Conservation (phyloP, 2,797 vertebrate genomes). For the Phyllotis vaccarum region DNA sequence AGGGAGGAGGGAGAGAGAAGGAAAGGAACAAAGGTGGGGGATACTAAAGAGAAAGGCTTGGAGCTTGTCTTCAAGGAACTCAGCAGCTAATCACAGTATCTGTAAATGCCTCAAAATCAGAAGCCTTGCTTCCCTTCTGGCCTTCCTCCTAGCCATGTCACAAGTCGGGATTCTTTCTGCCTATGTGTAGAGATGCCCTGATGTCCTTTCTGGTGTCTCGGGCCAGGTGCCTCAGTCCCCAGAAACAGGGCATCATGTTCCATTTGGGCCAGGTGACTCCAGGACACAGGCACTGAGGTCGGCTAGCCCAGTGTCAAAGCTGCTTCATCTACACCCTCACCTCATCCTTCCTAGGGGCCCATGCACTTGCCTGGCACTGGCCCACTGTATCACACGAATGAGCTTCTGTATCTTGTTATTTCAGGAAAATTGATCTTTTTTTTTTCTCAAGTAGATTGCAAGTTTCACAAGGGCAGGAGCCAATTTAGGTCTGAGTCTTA, state of each 20-base stretch:
- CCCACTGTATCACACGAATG: rapidly evolving
- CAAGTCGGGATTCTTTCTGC: background rate
- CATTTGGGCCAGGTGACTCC: conserved; percentile 10
- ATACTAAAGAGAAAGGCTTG: background rate
- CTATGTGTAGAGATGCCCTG: background rate
- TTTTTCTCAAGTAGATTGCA: background rate
- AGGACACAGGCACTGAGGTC: background rate
- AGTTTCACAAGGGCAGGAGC: background rate
- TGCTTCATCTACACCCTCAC: background rate
- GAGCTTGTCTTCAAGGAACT: background rate
- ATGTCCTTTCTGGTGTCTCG: background rate
- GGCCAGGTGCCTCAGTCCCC: background rate
- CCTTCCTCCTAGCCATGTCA: background rate
- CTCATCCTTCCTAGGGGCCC: background rate
- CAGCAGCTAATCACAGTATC: no score
- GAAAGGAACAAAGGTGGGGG: no score
- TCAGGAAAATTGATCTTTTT: background rate
- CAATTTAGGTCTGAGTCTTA: background rate
- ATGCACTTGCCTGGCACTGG: background rate
- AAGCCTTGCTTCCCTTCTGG: background rate
- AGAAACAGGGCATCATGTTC: background rate
- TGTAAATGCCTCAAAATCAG: background rate
- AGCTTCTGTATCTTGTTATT: background rate
- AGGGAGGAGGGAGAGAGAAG: background rate
- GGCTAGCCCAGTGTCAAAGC: background rate